These are phyloP conservation scores for Tamandua tetradactyla DNA, from an alignment of 2,797 vertebrate genomes.

Conservation along the genomic window DNA sequence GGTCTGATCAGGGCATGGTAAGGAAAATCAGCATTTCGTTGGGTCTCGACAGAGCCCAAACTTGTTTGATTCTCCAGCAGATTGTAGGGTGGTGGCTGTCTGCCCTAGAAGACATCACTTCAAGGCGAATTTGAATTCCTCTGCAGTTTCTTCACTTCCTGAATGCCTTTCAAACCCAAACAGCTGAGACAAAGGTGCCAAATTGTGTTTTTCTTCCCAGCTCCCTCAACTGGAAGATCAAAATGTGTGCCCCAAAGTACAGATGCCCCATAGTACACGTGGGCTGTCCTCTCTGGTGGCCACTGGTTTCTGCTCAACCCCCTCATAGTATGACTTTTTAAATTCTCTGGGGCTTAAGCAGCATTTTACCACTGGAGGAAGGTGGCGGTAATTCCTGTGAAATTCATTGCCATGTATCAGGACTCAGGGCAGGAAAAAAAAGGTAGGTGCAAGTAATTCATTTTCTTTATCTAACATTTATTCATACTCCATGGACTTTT, in stretches of 20 bases:
- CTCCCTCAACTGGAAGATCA: background rate
- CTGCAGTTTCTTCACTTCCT: constrained; percentile 39
- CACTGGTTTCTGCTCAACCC: background rate
- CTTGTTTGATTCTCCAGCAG: constrained; percentile 66
- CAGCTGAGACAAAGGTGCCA: constrained; percentile 62
- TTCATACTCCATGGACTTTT: background rate
- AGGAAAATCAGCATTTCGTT: constrained; percentile 56
- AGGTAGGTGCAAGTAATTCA: background rate
- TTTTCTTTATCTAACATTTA: rapidly evolving
- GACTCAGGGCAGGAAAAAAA: background rate
- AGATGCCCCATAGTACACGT: background rate
- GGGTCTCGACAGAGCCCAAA: constrained; percentile 68
- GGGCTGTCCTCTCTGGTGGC: background rate
- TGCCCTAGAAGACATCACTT: constrained; percentile 70
- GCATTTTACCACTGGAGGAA: background rate
- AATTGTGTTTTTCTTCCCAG: background rate
- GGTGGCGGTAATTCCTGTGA: background rate
- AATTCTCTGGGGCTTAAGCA: background rate
- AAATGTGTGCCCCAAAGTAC: background rate
- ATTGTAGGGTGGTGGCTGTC: constrained; percentile 59
- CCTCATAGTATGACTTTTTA: too few relatives aligned
- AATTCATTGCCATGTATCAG: background rate
- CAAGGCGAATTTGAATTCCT: constrained; percentile 74
- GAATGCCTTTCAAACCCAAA: constrained; percentile 52
- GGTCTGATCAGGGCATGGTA: constrained; percentile 46